Percentiles rank a stretch among this genome's conserved stretches.
phyloP scores from a whole-genome alignment of 2,113 vertebrate species.

The Nycticorax nycticorax region DNA sequence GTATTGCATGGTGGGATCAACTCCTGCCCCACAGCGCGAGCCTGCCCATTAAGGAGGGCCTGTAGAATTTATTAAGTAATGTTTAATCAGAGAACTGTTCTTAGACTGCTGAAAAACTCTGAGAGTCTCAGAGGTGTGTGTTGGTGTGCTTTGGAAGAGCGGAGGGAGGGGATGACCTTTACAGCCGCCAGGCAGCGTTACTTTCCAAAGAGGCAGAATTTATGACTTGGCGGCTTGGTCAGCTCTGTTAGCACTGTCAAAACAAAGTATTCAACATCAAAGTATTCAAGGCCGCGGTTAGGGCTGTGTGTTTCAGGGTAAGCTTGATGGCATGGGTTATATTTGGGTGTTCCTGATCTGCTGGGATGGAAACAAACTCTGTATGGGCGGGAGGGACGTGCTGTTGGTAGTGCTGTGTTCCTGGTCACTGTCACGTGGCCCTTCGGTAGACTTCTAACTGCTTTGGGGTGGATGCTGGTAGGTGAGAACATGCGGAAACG shows the following conservation, averaged over 20 bases:
- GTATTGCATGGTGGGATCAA: not conserved
- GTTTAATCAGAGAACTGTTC: not conserved
- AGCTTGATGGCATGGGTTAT: not conserved
- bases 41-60: not conserved
- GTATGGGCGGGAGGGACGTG: not conserved
- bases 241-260: not conserved
- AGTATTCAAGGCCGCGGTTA: fast-evolving
- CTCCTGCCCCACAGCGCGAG: not conserved
- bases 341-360: not conserved
- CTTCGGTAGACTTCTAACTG: not conserved
- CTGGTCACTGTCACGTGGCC: not conserved
- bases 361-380: not conserved
- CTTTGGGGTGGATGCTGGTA: not conserved
- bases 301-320: not conserved
- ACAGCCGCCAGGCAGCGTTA: not conserved
- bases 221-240: not conserved
- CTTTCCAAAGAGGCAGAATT: not conserved
- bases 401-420: not conserved
- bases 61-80: not conserved
- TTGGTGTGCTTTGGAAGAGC: not conserved
- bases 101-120: not conserved
- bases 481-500: not conserved
- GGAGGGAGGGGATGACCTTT: not conserved
- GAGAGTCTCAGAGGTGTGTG: not conserved
- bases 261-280: fast-evolving